phyloP scores from a whole-genome alignment of 2,888 invertebrate genomes.

The Melolontha melolontha region DNA sequence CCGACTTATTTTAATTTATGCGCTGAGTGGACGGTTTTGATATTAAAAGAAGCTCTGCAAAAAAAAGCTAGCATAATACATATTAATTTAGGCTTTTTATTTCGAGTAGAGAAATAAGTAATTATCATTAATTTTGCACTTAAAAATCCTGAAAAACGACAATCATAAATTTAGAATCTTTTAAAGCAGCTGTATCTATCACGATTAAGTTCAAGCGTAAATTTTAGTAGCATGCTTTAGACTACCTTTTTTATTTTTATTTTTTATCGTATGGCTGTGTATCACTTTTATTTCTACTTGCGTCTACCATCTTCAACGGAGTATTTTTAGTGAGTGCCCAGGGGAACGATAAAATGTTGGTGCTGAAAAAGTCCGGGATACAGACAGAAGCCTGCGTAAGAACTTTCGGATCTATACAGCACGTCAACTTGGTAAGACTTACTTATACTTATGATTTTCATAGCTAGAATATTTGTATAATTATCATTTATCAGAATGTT shows the following conservation, averaged over 20 bases:
- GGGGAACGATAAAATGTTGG: constrained; percentile 52
- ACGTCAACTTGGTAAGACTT: constrained; percentile 43
- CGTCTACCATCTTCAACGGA: constrained; percentile 27
- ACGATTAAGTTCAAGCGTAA: constrained; percentile 10
- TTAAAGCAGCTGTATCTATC: background rate
- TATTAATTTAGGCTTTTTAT: too few species aligned
- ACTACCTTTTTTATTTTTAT: constrained; percentile 13
- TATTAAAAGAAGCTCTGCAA: background rate
- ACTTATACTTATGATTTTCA: background rate
- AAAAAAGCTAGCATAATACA: background rate
- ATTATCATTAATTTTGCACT: too few species aligned
- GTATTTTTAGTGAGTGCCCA: constrained; percentile 43
- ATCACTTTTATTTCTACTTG: constrained; percentile 23
- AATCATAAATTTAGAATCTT: background rate
- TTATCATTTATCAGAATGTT: background rate
- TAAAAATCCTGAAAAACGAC: too few species aligned
- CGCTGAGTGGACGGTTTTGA: too few species aligned
- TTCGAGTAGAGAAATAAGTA: too few species aligned
- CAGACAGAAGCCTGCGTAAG: constrained; percentile 54
- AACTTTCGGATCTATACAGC: constrained; percentile 50
- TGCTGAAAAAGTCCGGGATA: constrained; percentile 56
- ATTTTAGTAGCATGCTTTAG: constrained; percentile 26
- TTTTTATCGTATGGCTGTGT: constrained; percentile 32
- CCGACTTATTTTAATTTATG: too few species aligned
- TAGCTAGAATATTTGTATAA: background rate